A percentile compares a stretch with the other conserved stretches of the same genome.
Conservation (phyloP, 23 tunicate species). For the Styela plicata region DNA sequence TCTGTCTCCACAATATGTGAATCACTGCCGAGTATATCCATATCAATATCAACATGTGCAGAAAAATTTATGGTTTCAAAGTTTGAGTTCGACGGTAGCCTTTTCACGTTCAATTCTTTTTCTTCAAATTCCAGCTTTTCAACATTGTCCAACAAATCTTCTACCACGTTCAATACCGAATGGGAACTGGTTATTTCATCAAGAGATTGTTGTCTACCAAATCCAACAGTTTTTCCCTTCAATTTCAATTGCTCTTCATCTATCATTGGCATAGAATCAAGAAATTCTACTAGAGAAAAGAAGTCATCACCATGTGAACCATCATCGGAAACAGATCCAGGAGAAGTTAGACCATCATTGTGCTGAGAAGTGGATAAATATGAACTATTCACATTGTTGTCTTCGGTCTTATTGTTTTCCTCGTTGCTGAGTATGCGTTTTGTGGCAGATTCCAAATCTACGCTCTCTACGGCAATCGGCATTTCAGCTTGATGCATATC, state of each 20-base stretch:
- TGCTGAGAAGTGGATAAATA: neutral
- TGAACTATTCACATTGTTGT: too few relatives aligned
- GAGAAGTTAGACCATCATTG: neutral
- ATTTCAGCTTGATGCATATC: too few relatives aligned
- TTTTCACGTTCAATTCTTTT: too few relatives aligned
- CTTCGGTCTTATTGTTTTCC: too few relatives aligned
- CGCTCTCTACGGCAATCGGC: too few relatives aligned
- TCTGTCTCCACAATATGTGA: too few relatives aligned
- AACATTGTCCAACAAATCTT: slow-evolving; percentile 11
- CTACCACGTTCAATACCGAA: slow-evolving; percentile 3
- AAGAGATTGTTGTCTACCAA: neutral
- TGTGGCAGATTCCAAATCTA: too few relatives aligned
- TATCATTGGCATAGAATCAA: neutral
- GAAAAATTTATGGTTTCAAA: too few relatives aligned
- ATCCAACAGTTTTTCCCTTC: neutral
- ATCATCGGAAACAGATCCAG: slow-evolving; percentile 4
- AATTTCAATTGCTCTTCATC: neutral
- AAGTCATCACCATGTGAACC: slow-evolving; percentile 9
- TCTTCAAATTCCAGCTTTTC: slow-evolving; percentile 1
- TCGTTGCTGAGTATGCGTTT: too few relatives aligned
- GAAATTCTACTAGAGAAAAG: slow-evolving; percentile 11
- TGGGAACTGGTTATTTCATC: slow-evolving; percentile 5
- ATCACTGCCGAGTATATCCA: too few relatives aligned
- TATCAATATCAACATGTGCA: too few relatives aligned
- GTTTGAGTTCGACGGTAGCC: too few relatives aligned